A percentile compares a stretch with the other conserved stretches of the same genome.
These are phyloP conservation scores for Drosophila koepferae DNA, from an alignment of 2,888 invertebrate genomes.

Conservation along the genomic window DNA sequence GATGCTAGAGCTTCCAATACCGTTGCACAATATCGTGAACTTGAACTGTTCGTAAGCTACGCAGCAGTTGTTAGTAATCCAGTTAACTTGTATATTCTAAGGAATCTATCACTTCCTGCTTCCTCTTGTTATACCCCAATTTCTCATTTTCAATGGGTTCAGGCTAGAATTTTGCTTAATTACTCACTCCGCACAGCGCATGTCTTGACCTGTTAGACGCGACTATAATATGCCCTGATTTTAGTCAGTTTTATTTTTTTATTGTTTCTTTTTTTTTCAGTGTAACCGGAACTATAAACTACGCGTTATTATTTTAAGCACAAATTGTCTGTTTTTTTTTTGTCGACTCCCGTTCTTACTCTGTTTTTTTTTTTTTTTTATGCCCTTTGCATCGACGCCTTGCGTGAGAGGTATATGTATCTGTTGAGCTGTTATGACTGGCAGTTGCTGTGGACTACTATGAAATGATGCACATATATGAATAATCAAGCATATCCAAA, in stretches of 20 bases:
- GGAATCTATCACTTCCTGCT: no score
- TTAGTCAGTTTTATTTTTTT: not conserved
- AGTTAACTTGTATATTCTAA: no score
- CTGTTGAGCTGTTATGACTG: not conserved
- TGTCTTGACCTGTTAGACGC: not conserved
- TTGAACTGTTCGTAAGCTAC: no score
- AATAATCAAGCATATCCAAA: no score
- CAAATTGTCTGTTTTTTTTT: slow-evolving; percentile 2
- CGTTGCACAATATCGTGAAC: no score
- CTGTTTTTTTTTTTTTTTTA: not conserved
- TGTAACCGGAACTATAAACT: slow-evolving; percentile 48
- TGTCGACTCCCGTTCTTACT: not conserved
- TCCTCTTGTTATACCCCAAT: no score
- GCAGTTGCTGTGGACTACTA: not conserved
- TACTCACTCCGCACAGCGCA: not conserved
- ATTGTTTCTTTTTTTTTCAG: slow-evolving; percentile 6
- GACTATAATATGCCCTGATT: not conserved
- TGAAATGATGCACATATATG: not conserved
- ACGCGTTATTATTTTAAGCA: slow-evolving; percentile 50
- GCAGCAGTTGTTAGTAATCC: no score
- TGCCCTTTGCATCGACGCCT: not conserved
- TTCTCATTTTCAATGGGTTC: no score
- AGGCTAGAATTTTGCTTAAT: no score
- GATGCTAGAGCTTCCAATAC: no score
- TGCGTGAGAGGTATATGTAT: not conserved